A percentile compares a stretch with the other conserved stretches of the same genome.
Evolutionary conservation across 2,797 vertebrate genomes (phyloP).

Genomic region (Acrossocheilus wenchowensis): DNA sequence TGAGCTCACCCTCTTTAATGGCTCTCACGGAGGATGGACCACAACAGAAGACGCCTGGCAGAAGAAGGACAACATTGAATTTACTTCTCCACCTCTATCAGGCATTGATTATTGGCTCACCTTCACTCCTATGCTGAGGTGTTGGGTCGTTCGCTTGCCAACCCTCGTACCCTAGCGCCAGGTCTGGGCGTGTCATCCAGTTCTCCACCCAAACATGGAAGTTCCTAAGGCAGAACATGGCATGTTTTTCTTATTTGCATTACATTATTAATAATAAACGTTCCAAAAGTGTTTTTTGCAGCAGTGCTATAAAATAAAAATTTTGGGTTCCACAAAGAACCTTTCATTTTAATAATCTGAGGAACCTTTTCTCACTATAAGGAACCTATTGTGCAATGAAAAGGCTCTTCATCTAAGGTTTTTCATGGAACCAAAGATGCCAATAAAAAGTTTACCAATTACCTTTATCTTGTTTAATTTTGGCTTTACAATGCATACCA

Average conservation of each 20-base stretch:
- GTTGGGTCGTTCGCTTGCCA: conserved; percentile 95
- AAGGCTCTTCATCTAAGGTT: background rate
- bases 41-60: conserved; percentile 85
- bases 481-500: conserved; percentile 73
- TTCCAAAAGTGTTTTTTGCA: background rate
- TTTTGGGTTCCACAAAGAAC: background rate
- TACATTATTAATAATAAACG: background rate
- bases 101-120: conserved; percentile 66
- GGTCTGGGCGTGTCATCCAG: conserved; percentile 92
- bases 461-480: background rate
- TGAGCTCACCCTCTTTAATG: conserved; percentile 86
- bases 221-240: conserved; percentile 76
- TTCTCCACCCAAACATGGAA: conserved; percentile 95
- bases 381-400: background rate
- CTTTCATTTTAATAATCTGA: background rate
- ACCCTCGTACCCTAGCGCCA: conserved; percentile 80
- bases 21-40: conserved; percentile 85
- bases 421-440: background rate
- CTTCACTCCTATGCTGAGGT: conserved; percentile 92
- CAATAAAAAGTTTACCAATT: background rate
- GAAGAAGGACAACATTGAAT: background rate
- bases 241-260: background rate
- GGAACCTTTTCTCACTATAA: background rate
- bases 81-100: background rate
- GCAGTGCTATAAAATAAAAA: too few species aligned